A percentile compares a stretch with the other conserved stretches of the same genome.
phyloP scores from a whole-genome alignment of 1,140 invertebrate species.

The Araneus ventricosus region DNA sequence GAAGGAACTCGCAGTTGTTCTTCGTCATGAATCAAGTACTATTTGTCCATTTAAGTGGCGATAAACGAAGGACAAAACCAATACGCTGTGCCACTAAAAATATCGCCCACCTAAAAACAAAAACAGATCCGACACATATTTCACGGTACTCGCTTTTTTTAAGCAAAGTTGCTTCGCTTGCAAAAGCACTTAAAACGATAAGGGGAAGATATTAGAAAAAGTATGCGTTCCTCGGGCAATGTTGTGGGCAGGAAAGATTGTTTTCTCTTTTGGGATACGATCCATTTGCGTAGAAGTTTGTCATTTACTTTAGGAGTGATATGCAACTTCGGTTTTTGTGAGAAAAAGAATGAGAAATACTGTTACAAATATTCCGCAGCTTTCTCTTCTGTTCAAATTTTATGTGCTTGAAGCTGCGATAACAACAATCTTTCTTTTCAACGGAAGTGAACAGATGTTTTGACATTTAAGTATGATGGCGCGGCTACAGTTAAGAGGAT shows the following conservation, averaged over 20 bases:
- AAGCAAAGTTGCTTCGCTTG: background rate
- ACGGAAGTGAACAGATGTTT: too few species aligned
- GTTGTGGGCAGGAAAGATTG: background rate
- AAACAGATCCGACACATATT: background rate
- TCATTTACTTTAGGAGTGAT: background rate
- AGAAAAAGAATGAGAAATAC: background rate
- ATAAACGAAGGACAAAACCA: background rate
- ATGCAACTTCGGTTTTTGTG: background rate
- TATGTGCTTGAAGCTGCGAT: background rate
- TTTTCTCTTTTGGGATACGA: background rate
- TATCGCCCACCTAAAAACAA: background rate
- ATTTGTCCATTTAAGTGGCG: background rate
- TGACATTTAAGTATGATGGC: too few species aligned
- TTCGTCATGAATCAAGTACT: background rate
- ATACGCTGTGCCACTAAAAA: background rate
- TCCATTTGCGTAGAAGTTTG: background rate
- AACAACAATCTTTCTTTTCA: background rate
- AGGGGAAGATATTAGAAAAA: background rate
- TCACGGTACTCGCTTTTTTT: background rate
- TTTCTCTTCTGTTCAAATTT: background rate
- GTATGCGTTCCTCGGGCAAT: background rate
- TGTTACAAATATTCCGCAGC: background rate
- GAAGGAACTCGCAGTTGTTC: too few species aligned
- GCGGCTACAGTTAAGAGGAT: too few species aligned
- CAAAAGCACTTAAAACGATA: conserved; percentile 5